Conservation (phyloP, 2,888 invertebrate genomes). For the Fragum whitleyi region DNA sequence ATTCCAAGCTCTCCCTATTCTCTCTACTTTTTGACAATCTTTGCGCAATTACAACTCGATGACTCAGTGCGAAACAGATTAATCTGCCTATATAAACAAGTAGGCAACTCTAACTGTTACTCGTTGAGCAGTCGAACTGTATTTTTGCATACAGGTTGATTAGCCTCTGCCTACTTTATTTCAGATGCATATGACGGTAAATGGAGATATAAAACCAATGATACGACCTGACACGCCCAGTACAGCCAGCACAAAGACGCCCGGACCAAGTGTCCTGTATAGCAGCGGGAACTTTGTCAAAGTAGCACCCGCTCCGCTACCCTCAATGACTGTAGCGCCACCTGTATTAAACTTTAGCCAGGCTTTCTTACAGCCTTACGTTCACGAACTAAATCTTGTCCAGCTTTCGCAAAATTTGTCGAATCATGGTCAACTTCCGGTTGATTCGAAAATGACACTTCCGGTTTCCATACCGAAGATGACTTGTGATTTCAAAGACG, state of each 20-base stretch:
- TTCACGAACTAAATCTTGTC: constrained; percentile 14
- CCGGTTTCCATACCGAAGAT: not conserved
- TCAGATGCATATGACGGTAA: not conserved
- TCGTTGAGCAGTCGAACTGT: no score
- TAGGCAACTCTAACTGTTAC: no score
- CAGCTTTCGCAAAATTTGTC: not conserved
- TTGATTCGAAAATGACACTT: constrained; percentile 18
- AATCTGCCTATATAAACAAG: no score
- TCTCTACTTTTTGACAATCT: no score
- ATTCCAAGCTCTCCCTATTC: no score
- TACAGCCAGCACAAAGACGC: not conserved
- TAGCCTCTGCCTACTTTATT: no score
- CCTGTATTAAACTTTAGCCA: constrained; percentile 12
- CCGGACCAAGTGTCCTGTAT: not conserved
- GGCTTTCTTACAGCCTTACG: not conserved
- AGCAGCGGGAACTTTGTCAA: not conserved
- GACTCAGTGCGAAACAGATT: no score
- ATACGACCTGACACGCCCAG: not conserved
- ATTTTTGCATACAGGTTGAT: no score
- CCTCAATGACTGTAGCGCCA: constrained; percentile 17
- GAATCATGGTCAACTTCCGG: not conserved
- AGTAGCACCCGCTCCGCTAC: not conserved
- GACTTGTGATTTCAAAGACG: not conserved
- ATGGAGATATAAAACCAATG: constrained; percentile 1
- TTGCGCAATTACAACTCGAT: no score